Percentiles rank a stretch among this genome's conserved stretches.
Evolutionary conservation across 92 coral and sea anemone genomes (phyloP).

Genomic region (Hydrozoanthus gracilis): DNA sequence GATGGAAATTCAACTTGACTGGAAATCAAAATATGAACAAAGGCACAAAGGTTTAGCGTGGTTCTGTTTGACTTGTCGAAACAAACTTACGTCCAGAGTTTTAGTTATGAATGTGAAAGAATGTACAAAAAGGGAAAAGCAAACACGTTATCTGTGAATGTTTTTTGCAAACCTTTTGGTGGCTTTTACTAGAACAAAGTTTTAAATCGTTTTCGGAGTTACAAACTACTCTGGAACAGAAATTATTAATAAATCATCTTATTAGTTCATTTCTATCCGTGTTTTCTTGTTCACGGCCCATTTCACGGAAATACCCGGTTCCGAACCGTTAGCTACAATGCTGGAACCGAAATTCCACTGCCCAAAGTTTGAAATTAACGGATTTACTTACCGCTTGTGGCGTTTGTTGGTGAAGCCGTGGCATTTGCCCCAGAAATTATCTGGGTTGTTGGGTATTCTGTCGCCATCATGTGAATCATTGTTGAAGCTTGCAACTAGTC

Average conservation of each 20-base stretch:
- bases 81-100: neutral
- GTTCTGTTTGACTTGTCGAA: neutral
- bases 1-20: neutral
- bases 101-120: conserved; percentile 18
- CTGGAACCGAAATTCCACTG: neutral
- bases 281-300: neutral
- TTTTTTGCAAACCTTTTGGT: neutral
- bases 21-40: too few species aligned
- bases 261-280: neutral
- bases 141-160: neutral
- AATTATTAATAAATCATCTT: neutral
- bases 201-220: neutral
- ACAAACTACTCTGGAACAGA: neutral
- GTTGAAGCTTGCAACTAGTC: neutral
- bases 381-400: conserved; percentile 10
- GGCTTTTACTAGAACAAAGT: neutral
- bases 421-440: conserved; percentile 10
- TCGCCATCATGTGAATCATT: neutral
- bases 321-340: neutral
- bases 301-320: conserved; percentile 12
- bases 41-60: too few species aligned
- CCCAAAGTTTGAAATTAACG: neutral
- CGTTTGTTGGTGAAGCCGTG: conserved; percentile 13
- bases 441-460: conserved; percentile 10
- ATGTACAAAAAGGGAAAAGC: conserved; percentile 3